phyloP scores from a whole-genome alignment of 2,797 vertebrate genomes.

The Enteromius trimaculatus region DNA sequence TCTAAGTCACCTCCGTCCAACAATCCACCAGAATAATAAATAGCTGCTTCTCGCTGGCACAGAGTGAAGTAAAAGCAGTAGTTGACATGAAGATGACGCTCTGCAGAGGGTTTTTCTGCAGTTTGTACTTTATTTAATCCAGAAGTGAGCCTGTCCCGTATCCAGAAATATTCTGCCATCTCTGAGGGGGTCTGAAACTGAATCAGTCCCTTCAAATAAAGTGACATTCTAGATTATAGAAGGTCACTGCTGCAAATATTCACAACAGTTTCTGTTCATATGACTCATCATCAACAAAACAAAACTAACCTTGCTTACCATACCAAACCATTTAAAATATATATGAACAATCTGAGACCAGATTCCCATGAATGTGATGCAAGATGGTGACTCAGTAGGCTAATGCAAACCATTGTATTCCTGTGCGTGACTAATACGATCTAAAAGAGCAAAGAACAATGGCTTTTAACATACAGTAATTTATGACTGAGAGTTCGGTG shows the following conservation, averaged over 20 bases:
- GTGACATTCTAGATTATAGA: not conserved
- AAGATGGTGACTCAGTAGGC: conserved; percentile 9
- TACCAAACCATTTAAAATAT: conserved; percentile 1
- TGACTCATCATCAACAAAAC: not conserved
- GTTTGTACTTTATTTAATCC: conserved; percentile 59
- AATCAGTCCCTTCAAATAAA: not conserved
- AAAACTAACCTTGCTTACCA: not conserved
- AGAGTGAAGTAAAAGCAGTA: conserved; percentile 17
- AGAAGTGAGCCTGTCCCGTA: conserved; percentile 11
- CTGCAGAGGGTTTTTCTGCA: conserved; percentile 54
- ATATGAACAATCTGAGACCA: not conserved
- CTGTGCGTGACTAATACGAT: not conserved
- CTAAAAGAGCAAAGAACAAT: not conserved
- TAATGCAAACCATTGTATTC: conserved; percentile 8
- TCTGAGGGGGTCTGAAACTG: not conserved
- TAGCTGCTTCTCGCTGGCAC: conserved; percentile 56
- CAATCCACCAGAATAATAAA: conserved; percentile 68
- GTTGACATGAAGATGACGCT: conserved; percentile 59
- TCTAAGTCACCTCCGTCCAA: conserved; percentile 24
- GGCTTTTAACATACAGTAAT: not conserved
- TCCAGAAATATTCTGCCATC: conserved; percentile 34
- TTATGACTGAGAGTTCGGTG: not conserved
- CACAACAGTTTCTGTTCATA: not conserved
- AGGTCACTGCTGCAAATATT: not conserved
- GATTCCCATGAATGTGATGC: not conserved